Evolutionary conservation across 1,140 invertebrate genomes (phyloP), one percentile per base, ranked within the genome.

Genomic region (Cepaea nemoralis): DNA sequence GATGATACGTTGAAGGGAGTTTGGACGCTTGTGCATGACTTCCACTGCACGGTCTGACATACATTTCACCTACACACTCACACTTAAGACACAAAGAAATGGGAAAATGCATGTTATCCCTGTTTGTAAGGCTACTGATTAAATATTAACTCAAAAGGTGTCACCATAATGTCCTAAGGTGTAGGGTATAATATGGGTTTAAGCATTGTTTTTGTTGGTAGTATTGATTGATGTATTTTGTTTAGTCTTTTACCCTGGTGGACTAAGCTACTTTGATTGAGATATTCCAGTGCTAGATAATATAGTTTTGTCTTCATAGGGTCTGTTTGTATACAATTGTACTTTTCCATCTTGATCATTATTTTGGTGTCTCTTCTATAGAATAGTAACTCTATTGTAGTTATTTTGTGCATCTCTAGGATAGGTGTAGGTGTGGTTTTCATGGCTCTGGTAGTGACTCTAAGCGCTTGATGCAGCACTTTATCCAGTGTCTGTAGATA

Each of bases 381-480:
- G 22, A 24, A 8, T 24, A 55, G 19, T 8, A 24, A 3, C 22
- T 55, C 16, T 55, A 55, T 2, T 55, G 16, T 24, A 55, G 50
- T 19, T 3, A 22, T 19, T 2, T 55, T 55, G 3, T 55, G 50
- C 50, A 55, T 80, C 67, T 80, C 78, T 59, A 66, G 48, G 8
- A 69, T 42, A 19, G 42, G 33, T 14, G 66, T 80, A 22, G 77
- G 77, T 33, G 77, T 79, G 63, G 78, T 73, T 31, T 73, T 71
- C 48, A 80, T 80, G 40, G 39, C 78, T 71, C 78, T 69, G 31
- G 78, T 71, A 33, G 73, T 80, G 0, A 73, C 1, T 14, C 67
- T 24, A 31, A 80, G 40, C n/a, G 19, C 67, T 12, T 40, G 19
- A 37, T 80, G 71, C 37, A 73, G 67, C 35, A 73, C 78, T 24